Percentiles rank a stretch among this genome's conserved stretches.
Evolutionary conservation across 2,797 vertebrate species (phyloP).

Genomic region (Emys orbicularis): DNA sequence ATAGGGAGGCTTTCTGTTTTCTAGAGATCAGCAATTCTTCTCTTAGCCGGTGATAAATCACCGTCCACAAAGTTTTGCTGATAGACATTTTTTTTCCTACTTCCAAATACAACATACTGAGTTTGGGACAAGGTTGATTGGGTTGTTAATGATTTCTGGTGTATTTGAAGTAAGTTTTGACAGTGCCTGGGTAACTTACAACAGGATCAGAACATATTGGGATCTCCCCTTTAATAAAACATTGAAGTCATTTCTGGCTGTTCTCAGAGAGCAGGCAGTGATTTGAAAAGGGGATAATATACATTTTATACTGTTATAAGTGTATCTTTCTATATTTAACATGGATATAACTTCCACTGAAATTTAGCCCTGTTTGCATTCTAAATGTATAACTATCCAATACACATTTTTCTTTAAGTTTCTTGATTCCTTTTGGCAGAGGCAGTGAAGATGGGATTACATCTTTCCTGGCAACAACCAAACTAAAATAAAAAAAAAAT

Average conservation of each 20-base stretch:
- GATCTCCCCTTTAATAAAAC: slow-evolving; percentile 60
- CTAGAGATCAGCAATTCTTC: slow-evolving; percentile 52
- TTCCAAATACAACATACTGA: slow-evolving; percentile 20
- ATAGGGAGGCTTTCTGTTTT: slow-evolving; percentile 56
- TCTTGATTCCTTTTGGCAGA: background rate
- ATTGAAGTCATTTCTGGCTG: slow-evolving; percentile 16
- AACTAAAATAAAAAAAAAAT: no score
- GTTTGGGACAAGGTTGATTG: background rate
- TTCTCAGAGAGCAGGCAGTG: background rate
- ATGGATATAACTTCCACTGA: slow-evolving; percentile 10
- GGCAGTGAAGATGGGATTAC: no score
- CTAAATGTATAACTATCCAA: background rate
- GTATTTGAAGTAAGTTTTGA: background rate
- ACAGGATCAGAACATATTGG: slow-evolving; percentile 58
- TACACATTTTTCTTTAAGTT: background rate
- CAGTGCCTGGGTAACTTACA: slow-evolving; percentile 58
- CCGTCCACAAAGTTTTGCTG: slow-evolving; percentile 40
- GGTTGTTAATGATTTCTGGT: slow-evolving; percentile 56
- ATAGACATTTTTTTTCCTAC: slow-evolving; percentile 5
- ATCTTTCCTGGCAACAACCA: background rate
- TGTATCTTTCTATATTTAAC: slow-evolving; percentile 52
- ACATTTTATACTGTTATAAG: slow-evolving; percentile 46
- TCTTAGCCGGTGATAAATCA: slow-evolving; percentile 56
- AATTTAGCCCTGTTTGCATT: background rate
- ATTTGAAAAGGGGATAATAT: slow-evolving; percentile 50